Base-by-base conservation (phyloP, 2,797 vertebrate genomes). In the Cossypha heuglini region DNA sequence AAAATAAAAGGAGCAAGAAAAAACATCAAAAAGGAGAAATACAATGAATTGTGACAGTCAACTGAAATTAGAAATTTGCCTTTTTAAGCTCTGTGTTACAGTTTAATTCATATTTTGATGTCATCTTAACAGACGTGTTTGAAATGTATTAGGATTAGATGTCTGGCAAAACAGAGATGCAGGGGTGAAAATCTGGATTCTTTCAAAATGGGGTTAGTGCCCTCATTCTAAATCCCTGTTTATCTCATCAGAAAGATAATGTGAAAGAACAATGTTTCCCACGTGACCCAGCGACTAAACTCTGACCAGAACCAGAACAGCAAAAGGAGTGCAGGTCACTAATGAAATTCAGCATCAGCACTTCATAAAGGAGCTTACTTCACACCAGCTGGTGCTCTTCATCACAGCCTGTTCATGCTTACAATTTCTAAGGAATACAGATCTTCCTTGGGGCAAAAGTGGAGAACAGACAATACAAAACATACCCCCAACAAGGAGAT, bases 351-450 rank as follows among this genome's bases (percentile, higher is more conserved):
- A 75, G 59, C 87, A 93, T 78, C 85, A 86, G 54, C 21, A 11
- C 66, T 90, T 68, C 61, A 63, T n/a, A 94, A 93, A 93, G 79
- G 76, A 86, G 85, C 93, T 96, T 91, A 86, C 33, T 93, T 83
- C 59, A 81, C 76, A 90, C 76, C 95, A 91, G 93, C 96, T 96
- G 85, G 61, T 78, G 87, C 89, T 68, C 79, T 88, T 89, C 77
- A 79, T 46, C 38, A 16, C 9, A 4, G 81, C 52, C 82, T 69
- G 54, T 69, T 75, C 90, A 58, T 66, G 58, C 66, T 86, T 58
- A 63, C 37, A 59, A 16, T 94, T 95, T 88, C 75, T 48, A 90
- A 80, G 58, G 72, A 80, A 88, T 78, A 73, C n/a, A 76, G 35
- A 37, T 59, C 69, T 91, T 62, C 35, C 14, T 3, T 5, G 26